Evolutionary conservation across 2,797 vertebrate genomes (phyloP).

Genomic region (Danio kyathit): DNA sequence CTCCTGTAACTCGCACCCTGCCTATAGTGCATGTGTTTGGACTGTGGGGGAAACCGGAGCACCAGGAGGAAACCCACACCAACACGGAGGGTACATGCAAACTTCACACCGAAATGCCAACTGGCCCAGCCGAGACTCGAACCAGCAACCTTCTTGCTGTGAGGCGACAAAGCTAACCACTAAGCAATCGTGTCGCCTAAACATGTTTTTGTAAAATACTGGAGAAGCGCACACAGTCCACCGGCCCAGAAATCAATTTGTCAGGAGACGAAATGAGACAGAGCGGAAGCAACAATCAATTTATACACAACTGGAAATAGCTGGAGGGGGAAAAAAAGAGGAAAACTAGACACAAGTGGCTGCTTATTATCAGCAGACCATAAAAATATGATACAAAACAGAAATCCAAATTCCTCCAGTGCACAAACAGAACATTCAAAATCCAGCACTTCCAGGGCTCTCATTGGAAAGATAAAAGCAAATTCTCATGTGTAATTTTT

Average conservation of each 20-base stretch:
- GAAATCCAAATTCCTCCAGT: background rate
- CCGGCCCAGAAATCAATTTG: conserved; percentile 30
- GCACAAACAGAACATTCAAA: background rate
- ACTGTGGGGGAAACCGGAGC: too few relatives aligned
- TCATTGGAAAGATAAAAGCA: conserved; percentile 9
- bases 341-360: conserved; percentile 38
- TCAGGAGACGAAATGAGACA: conserved; percentile 37
- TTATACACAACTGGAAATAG: conserved; percentile 13
- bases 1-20: too few relatives aligned
- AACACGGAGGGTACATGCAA: too few relatives aligned
- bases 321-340: background rate
- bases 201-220: conserved; percentile 10
- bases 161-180: too few relatives aligned
- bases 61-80: too few relatives aligned
- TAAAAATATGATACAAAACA: conserved; percentile 30
- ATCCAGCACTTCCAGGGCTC: background rate
- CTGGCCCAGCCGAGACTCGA: too few relatives aligned
- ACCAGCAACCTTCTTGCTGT: too few relatives aligned
- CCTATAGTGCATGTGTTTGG: too few relatives aligned
- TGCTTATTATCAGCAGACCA: background rate
- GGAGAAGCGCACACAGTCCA: background rate
- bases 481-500: too few relatives aligned
- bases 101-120: too few relatives aligned
- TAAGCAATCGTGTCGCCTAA: too few relatives aligned
- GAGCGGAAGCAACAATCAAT: conserved; percentile 23